These are phyloP conservation scores for Limanda limanda DNA, from an alignment of 2,113 vertebrate genomes.

Conservation along the genomic window DNA sequence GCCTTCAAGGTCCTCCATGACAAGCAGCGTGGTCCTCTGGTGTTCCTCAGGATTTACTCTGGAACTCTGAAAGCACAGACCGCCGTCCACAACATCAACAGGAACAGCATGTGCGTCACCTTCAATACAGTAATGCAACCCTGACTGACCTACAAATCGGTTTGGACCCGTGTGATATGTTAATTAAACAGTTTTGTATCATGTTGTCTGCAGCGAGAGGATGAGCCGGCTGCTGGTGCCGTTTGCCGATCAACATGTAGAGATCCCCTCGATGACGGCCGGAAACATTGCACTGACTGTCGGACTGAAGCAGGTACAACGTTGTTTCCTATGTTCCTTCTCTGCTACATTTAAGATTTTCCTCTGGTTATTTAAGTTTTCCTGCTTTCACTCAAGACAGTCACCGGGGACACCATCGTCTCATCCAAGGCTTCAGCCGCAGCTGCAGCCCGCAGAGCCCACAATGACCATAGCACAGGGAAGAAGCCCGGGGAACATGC, in stretches of 20 bases:
- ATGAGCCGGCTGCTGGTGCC: slow-evolving; percentile 94
- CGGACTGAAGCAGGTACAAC: slow-evolving; percentile 92
- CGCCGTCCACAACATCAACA: slow-evolving; percentile 93
- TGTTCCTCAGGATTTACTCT: slow-evolving; percentile 95
- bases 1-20: slow-evolving; percentile 98
- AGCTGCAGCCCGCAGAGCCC: slow-evolving; percentile 81
- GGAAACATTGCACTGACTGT: slow-evolving; percentile 97
- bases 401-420: slow-evolving; percentile 95
- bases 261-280: slow-evolving; percentile 90
- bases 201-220: slow-evolving; percentile 86
- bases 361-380: background rate
- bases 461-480: slow-evolving; percentile 47
- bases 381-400: slow-evolving; percentile 81
- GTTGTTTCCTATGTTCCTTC: no score
- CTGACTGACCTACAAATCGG: background rate
- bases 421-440: slow-evolving; percentile 91
- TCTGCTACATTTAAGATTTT: background rate
- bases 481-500: slow-evolving; percentile 49
- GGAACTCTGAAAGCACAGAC: slow-evolving; percentile 91
- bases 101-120: slow-evolving; percentile 89
- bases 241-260: slow-evolving; percentile 95
- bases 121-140: background rate
- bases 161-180: background rate
- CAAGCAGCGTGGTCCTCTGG: slow-evolving; percentile 94
- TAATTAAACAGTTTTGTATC: background rate